Base-by-base conservation (phyloP, 2,888 invertebrate species). In the Gymnoscelis rufifasciata region DNA sequence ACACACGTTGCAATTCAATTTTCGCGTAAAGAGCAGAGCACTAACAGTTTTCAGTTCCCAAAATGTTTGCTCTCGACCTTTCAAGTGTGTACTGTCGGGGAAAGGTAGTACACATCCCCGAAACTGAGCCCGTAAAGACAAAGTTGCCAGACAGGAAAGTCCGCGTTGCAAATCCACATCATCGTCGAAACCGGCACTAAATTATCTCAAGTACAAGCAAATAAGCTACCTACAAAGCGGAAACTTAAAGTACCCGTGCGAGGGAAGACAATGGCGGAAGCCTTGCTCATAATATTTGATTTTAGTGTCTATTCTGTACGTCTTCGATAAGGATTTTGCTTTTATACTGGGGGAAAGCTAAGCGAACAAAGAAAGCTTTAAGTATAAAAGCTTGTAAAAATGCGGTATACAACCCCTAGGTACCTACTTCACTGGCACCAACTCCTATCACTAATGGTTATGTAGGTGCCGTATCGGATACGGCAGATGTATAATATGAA, bases 71-170 rank as follows among this genome's bases (percentile, higher is more conserved):
- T 30, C 30, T 40, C 30, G 11, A 30, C 29, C 30, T 11, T 24
- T 4, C 27, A 24, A 43, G 23, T 44, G 26, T 12, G 26, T 37
- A 27, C 19, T 8, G 27, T 14, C 14, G 31, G 8, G 38, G 27
- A 31, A 33, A 11, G 40, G 15, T 47, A 28, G 42, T 38, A 19
- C 19, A 11, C 28, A 39, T 37, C 38, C 43, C 43, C 43, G 52
- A 56, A 36, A 36, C 41, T 53, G 38, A 52, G 47, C 41, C 42
- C 42, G 49, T 51, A 54, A 54, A 62, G 54, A 59, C 56, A 59
- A 74, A 71, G 68, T 75, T 73, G 50, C 54, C 60, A 68, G 65
- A 64, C 66, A 59, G 60, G 55, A 59, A 63, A 63, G 53, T 61
- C 57, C 66, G 66, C 62, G 57, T 62, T 58, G 54, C 55, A 52